Percentiles rank a stretch among this genome's conserved stretches.
phyloP scores from a whole-genome alignment of 2,888 invertebrate genomes.

The Sminthurinus aureus region DNA sequence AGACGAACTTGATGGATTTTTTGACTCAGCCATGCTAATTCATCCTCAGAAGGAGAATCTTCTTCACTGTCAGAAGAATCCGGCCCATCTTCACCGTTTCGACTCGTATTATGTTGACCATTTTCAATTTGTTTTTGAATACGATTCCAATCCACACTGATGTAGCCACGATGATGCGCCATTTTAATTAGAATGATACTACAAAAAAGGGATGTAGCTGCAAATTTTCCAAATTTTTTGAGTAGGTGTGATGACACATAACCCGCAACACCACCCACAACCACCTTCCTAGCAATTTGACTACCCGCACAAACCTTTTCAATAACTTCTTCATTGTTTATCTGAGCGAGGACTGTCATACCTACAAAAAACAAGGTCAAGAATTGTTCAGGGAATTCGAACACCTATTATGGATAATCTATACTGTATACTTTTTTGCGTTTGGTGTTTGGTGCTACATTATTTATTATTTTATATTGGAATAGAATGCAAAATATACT shows the following conservation, averaged over 20 bases:
- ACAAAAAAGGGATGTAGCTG: constrained; percentile 27
- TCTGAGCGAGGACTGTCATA: constrained; percentile 36
- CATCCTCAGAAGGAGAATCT: not conserved
- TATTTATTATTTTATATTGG: too few relatives aligned
- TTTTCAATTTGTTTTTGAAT: constrained; percentile 33
- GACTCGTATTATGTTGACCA: not conserved
- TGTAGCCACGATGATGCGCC: constrained; percentile 37
- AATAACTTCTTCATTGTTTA: constrained; percentile 37
- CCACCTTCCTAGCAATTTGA: constrained; percentile 30
- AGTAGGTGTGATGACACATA: constrained; percentile 32
- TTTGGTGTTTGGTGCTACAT: too few relatives aligned
- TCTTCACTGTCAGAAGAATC: not conserved
- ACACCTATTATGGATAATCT: too few relatives aligned
- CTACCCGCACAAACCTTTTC: constrained; percentile 31
- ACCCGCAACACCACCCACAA: constrained; percentile 18
- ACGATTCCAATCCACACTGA: constrained; percentile 34
- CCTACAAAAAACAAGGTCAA: constrained; percentile 18
- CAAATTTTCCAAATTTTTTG: constrained; percentile 32
- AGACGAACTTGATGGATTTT: constrained; percentile 21
- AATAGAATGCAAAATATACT: constrained; percentile 16
- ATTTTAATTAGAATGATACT: constrained; percentile 29
- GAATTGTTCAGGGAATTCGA: too few relatives aligned
- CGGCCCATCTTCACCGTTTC: not conserved
- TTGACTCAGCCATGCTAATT: constrained; percentile 29
- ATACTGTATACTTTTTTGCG: too few relatives aligned